Evolutionary conservation across 2,888 invertebrate species (phyloP).

Genomic region (Asteroscopus sphinx): DNA sequence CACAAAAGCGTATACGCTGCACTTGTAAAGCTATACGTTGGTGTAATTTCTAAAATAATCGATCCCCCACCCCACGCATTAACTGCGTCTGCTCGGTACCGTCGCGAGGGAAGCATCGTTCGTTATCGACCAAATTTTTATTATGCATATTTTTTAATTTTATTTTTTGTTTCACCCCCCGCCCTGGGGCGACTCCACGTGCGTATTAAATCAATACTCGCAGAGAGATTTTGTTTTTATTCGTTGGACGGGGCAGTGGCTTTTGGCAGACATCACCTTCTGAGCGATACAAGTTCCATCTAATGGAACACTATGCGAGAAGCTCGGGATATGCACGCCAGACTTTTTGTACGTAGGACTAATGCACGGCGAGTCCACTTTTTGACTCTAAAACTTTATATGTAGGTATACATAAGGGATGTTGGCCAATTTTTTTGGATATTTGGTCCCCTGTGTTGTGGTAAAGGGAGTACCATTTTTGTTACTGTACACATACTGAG

Average conservation of each 20-base stretch:
- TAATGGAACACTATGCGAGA: slow-evolving; percentile 66
- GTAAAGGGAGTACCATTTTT: slow-evolving; percentile 6
- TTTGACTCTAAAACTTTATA: slow-evolving; percentile 42
- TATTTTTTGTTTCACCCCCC: slow-evolving; percentile 81
- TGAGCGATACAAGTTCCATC: slow-evolving; percentile 57
- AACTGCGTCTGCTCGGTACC: slow-evolving; percentile 69
- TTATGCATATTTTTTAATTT: slow-evolving; percentile 87
- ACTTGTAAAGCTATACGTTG: slow-evolving; percentile 52
- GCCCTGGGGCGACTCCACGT: slow-evolving; percentile 64
- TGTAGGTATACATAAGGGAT: slow-evolving; percentile 12
- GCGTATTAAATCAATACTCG: slow-evolving; percentile 81
- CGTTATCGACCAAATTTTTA: slow-evolving; percentile 87
- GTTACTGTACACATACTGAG: neutral
- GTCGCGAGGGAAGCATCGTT: slow-evolving; percentile 75
- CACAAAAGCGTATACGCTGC: slow-evolving; percentile 48
- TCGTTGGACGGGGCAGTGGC: slow-evolving; percentile 47
- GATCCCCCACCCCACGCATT: slow-evolving; percentile 76
- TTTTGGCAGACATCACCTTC: slow-evolving; percentile 60
- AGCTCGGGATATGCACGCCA: slow-evolving; percentile 38
- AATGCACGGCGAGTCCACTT: slow-evolving; percentile 43
- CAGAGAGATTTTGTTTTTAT: slow-evolving; percentile 69
- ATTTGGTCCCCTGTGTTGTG: neutral
- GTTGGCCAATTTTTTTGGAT: slow-evolving; percentile 20
- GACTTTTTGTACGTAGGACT: slow-evolving; percentile 49
- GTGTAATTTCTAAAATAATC: slow-evolving; percentile 79